Percentiles rank a stretch among this genome's conserved stretches.
Evolutionary conservation across 2,113 vertebrate genomes (phyloP).

Genomic region (Leiothrix lutea): DNA sequence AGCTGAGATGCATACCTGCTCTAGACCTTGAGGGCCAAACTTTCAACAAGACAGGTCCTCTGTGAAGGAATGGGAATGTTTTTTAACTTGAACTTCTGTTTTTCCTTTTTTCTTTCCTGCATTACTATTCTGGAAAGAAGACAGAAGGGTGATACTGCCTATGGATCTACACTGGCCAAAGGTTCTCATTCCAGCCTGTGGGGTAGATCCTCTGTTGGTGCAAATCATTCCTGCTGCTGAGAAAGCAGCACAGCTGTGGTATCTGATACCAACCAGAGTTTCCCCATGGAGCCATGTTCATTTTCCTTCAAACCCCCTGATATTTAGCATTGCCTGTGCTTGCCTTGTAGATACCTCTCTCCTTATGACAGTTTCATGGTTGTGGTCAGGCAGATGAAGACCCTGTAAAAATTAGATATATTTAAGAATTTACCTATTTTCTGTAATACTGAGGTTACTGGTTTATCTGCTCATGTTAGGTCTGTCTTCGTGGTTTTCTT

Average conservation of each 20-base stretch:
- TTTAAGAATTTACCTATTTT: background rate
- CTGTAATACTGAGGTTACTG: background rate
- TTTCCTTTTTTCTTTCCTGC: background rate
- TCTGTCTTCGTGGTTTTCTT: background rate
- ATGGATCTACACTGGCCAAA: background rate
- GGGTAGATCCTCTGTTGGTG: background rate
- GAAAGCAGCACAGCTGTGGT: fast-evolving
- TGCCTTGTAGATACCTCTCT: background rate
- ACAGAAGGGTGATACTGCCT: background rate
- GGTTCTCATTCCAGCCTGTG: background rate
- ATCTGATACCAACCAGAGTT: background rate
- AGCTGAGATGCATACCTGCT: background rate
- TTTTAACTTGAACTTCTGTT: background rate
- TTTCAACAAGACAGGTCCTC: background rate
- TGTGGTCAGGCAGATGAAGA: background rate
- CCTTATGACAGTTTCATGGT: background rate
- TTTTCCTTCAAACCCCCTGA: background rate
- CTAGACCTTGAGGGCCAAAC: background rate
- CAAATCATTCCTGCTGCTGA: background rate
- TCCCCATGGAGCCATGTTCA: background rate
- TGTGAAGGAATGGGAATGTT: background rate
- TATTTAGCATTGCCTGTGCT: background rate
- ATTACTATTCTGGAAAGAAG: background rate
- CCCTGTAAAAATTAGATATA: background rate
- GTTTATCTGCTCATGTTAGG: background rate